Evolutionary conservation across 2,888 invertebrate species (phyloP).

Genomic region (Eumerus sabulonum): DNA sequence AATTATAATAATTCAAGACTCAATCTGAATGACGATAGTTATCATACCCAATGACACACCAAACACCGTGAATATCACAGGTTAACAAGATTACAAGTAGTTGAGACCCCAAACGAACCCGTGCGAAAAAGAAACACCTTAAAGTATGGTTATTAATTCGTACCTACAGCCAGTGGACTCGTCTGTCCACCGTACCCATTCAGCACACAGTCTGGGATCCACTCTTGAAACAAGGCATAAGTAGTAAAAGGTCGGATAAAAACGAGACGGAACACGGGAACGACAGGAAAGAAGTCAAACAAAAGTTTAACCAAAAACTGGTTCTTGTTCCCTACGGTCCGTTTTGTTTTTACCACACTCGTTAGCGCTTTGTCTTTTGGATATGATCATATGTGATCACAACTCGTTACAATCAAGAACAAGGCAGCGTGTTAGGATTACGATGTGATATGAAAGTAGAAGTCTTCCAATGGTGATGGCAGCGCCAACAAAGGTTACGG

Average conservation of each 20-base stretch:
- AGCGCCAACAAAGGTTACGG: conserved; percentile 59
- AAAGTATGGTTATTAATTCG: conserved; percentile 58
- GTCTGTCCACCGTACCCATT: not conserved
- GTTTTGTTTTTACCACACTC: conserved; percentile 20
- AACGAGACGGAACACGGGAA: conserved; percentile 20
- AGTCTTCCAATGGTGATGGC: conserved; percentile 47
- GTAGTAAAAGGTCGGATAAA: not conserved
- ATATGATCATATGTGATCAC: conserved; percentile 64
- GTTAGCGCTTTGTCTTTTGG: conserved; percentile 46
- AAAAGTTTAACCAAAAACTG: conserved; percentile 60
- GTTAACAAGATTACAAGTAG: conserved; percentile 63
- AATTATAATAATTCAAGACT: too few relatives aligned
- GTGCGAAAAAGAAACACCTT: conserved; percentile 63
- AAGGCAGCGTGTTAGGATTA: conserved; percentile 65
- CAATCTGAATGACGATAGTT: too few relatives aligned
- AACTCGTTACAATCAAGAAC: conserved; percentile 51
- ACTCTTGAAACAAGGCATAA: conserved; percentile 31
- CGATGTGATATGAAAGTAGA: conserved; percentile 65
- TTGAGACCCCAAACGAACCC: conserved; percentile 52
- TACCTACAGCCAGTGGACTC: conserved; percentile 40
- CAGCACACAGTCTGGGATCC: conserved; percentile 11
- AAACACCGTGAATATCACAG: conserved; percentile 49
- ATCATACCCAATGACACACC: conserved; percentile 25
- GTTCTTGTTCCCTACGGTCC: conserved; percentile 59
- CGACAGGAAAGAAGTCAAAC: conserved; percentile 10